phyloP scores from a whole-genome alignment of 2,888 invertebrate genomes.

The Sipha maydis region DNA sequence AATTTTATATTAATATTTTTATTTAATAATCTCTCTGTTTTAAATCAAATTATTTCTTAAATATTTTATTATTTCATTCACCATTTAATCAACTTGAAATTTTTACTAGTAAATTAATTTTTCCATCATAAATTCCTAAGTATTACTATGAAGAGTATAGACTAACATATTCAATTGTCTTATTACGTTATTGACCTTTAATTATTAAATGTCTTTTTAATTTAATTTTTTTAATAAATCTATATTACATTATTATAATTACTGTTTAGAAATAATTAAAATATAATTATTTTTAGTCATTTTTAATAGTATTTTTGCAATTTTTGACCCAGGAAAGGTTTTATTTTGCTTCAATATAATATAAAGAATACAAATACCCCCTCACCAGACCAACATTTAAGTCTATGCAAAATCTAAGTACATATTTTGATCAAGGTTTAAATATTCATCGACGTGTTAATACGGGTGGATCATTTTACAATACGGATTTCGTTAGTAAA shows the following conservation, averaged over 20 bases:
- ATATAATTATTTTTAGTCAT: not conserved
- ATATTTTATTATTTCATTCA: no score
- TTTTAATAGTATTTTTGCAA: not conserved
- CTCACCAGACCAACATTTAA: not conserved
- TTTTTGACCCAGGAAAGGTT: not conserved
- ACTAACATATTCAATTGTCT: not conserved
- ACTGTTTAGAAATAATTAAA: no score
- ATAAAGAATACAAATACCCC: not conserved
- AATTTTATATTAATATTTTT: no score
- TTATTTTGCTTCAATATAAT: constrained; percentile 22
- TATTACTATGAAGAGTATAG: no score
- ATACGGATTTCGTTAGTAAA: constrained; percentile 30
- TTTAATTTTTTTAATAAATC: not conserved
- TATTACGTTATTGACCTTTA: not conserved
- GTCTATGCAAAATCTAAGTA: not conserved
- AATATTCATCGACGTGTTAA: not conserved
- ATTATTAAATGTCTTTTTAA: not conserved
- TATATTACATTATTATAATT: no score
- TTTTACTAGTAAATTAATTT: no score
- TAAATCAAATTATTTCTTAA: no score
- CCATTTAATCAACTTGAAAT: no score
- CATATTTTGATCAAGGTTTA: not conserved
- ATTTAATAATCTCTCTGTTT: no score
- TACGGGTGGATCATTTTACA: not conserved
- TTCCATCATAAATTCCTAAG: no score